These are phyloP conservation scores for Carettochelys insculpta DNA, from an alignment of 2,113 vertebrate genomes.

Conservation along the genomic window DNA sequence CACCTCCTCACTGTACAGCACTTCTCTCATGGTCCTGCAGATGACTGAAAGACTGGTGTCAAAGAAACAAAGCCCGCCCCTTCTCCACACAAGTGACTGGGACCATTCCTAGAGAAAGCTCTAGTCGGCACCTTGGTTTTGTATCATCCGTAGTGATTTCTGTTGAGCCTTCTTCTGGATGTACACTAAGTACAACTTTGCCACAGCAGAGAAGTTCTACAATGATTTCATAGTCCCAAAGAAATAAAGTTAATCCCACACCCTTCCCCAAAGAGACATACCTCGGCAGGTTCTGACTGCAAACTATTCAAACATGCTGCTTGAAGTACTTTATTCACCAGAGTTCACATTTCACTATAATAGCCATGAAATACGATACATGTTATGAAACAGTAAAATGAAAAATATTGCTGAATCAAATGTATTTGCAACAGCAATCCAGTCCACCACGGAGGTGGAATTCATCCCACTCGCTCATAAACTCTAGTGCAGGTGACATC, in stretches of 20 bases:
- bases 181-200: neutral
- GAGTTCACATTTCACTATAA: neutral
- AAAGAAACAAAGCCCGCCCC: neutral
- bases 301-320: neutral
- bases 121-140: neutral
- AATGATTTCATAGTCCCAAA: too few relatives aligned
- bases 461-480: conserved; percentile 19
- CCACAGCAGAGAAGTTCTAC: too few relatives aligned
- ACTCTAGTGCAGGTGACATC: conserved; percentile 34
- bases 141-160: neutral
- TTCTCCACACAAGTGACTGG: neutral
- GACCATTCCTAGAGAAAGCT: neutral
- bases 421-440: neutral
- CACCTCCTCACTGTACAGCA: neutral
- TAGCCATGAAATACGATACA: neutral
- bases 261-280: too few relatives aligned
- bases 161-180: neutral
- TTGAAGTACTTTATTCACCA: neutral
- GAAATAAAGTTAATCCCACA: too few relatives aligned
- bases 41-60: neutral
- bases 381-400: too few relatives aligned
- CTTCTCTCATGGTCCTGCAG: neutral
- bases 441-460: neutral
- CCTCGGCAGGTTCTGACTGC: neutral
- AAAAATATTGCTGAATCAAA: too few relatives aligned